phyloP scores from a whole-genome alignment of 2,888 invertebrate genomes.

The Sceliomorpha sp. region DNA sequence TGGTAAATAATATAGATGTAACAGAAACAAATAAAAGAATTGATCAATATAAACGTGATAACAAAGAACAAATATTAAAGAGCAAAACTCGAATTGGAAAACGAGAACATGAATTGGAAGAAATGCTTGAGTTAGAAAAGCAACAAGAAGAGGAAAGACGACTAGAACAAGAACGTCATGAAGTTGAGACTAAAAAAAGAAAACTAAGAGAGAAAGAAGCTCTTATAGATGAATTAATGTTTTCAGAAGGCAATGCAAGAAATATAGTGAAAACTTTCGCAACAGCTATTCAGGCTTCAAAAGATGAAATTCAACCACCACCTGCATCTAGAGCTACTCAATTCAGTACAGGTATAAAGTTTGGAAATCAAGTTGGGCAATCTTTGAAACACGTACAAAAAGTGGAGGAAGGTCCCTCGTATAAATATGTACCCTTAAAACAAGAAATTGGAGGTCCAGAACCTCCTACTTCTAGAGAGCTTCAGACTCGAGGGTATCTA shows the following conservation, averaged over 20 bases:
- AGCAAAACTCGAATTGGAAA: slow-evolving; percentile 88
- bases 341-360: slow-evolving; percentile 93
- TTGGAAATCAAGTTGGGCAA: slow-evolving; percentile 85
- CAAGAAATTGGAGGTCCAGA: slow-evolving; percentile 85
- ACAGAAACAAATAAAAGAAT: slow-evolving; percentile 93
- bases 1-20: slow-evolving; percentile 94
- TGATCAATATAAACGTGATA: slow-evolving; percentile 94
- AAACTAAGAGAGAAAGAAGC: slow-evolving; percentile 94
- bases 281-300: slow-evolving; percentile 85
- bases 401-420: slow-evolving; percentile 89
- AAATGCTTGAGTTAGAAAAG: slow-evolving; percentile 90
- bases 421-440: slow-evolving; percentile 83
- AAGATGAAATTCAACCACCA: slow-evolving; percentile 83
- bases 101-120: slow-evolving; percentile 93
- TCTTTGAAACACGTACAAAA: slow-evolving; percentile 86
- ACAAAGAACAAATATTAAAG: slow-evolving; percentile 90
- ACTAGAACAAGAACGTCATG: slow-evolving; percentile 84
- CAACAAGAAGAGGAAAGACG: slow-evolving; percentile 88
- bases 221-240: slow-evolving; percentile 96
- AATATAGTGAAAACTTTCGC: slow-evolving; percentile 92
- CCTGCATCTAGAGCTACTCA: slow-evolving; percentile 84
- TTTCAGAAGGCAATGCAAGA: slow-evolving; percentile 93
- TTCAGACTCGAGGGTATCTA: slow-evolving; percentile 86
- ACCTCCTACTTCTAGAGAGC: slow-evolving; percentile 84
- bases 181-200: slow-evolving; percentile 87